Evolutionary conservation across 2,888 invertebrate genomes (phyloP).

Genomic region (Euplexia lucipara): DNA sequence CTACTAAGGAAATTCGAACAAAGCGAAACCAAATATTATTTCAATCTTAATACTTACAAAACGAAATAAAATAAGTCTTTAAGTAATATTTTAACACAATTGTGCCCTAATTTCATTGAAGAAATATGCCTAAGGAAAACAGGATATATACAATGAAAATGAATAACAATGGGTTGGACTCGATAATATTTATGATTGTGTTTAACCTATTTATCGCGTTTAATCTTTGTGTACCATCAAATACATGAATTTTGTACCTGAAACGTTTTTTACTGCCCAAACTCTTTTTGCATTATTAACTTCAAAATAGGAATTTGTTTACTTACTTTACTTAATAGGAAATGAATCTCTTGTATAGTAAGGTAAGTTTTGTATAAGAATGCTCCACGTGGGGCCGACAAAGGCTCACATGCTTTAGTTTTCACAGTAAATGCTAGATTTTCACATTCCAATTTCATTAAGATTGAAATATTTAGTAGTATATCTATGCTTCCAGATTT

Average conservation of each 20-base stretch:
- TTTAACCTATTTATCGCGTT: too few species aligned
- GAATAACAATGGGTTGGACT: conserved; percentile 25
- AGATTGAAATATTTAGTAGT: neutral
- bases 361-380: conserved; percentile 56
- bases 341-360: conserved; percentile 41
- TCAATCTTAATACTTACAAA: neutral
- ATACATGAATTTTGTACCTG: neutral
- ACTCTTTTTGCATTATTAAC: neutral
- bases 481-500: neutral
- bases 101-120: conserved; percentile 15
- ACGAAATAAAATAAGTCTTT: neutral
- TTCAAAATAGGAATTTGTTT: conserved; percentile 7
- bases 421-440: conserved; percentile 59
- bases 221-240: neutral
- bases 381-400: conserved; percentile 68
- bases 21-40: conserved; percentile 1
- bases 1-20: neutral
- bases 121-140: conserved; percentile 1
- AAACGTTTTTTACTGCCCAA: conserved; percentile 5
- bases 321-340: conserved; percentile 28
- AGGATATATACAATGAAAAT: conserved; percentile 12
- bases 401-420: conserved; percentile 66
- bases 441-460: conserved; percentile 39
- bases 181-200: conserved; percentile 3
- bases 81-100: conserved; percentile 12